A percentile compares a stretch with the other conserved stretches of the same genome.
Conservation (phyloP, 2,888 invertebrate genomes). For the Pterostichus niger region DNA sequence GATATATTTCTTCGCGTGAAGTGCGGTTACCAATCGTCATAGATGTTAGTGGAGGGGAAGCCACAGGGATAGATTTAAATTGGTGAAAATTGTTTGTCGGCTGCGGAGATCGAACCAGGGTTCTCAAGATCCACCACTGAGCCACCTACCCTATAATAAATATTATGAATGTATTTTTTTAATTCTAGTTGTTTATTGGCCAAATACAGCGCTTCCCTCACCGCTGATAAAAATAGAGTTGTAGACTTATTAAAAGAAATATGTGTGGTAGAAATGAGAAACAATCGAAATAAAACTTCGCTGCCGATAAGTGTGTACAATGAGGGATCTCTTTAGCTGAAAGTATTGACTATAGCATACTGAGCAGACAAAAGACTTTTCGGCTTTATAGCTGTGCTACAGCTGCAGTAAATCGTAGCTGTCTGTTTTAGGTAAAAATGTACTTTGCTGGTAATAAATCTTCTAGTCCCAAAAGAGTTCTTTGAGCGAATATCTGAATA, state of each 20-base stretch:
- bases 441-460: constrained; percentile 55
- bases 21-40: too few relatives aligned
- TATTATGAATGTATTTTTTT: too few relatives aligned
- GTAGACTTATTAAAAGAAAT: constrained; percentile 28
- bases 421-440: constrained; percentile 55
- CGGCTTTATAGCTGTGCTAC: constrained; percentile 35
- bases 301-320: constrained; percentile 35
- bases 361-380: constrained; percentile 50
- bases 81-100: too few relatives aligned
- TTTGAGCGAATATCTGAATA: constrained; percentile 55
- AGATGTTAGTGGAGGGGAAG: too few relatives aligned
- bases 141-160: too few relatives aligned
- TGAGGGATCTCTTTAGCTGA: constrained; percentile 38
- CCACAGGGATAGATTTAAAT: too few relatives aligned
- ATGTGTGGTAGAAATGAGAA: background rate
- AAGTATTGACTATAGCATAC: constrained; percentile 9
- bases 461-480: constrained; percentile 40
- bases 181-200: too few relatives aligned
- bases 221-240: too few relatives aligned
- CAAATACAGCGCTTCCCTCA: too few relatives aligned
- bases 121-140: too few relatives aligned
- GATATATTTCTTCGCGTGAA: too few relatives aligned
- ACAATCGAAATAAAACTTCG: constrained; percentile 2
- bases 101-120: too few relatives aligned
- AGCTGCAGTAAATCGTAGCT: constrained; percentile 42